Evolutionary conservation across 2,888 invertebrate genomes (phyloP).

Genomic region (Eupithecia subfuscata): DNA sequence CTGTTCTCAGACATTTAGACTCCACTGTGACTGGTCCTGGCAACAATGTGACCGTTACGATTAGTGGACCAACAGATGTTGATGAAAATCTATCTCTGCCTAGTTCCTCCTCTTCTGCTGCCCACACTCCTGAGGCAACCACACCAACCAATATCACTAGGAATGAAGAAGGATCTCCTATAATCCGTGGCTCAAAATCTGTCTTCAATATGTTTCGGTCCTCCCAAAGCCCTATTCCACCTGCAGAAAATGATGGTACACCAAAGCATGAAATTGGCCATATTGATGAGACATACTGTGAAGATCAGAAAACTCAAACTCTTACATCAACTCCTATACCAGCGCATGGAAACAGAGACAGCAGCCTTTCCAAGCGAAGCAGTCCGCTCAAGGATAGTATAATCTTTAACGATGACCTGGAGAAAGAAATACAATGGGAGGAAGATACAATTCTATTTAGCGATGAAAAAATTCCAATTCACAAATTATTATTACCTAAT

Average conservation of each 20-base stretch:
- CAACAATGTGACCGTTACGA: conserved; percentile 58
- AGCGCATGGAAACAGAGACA: conserved; percentile 56
- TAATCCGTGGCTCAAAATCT: conserved; percentile 75
- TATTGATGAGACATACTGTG: conserved; percentile 36
- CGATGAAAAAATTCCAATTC: conserved; percentile 72
- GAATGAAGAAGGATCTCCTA: conserved; percentile 72
- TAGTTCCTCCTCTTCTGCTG: conserved; percentile 67
- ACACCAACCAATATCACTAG: conserved; percentile 71
- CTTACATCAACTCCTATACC: conserved; percentile 70
- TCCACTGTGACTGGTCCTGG: conserved; percentile 47
- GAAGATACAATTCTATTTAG: conserved; percentile 75
- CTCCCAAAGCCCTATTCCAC: conserved; percentile 74
- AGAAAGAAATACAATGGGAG: conserved; percentile 75
- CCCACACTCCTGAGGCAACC: conserved; percentile 72
- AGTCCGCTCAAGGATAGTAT: conserved; percentile 74
- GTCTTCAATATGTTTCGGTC: conserved; percentile 77
- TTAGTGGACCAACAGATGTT: conserved; percentile 55
- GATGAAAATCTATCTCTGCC: conserved; percentile 69
- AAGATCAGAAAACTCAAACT: conserved; percentile 38
- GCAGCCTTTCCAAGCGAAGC: conserved; percentile 58
- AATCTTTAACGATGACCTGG: conserved; percentile 73
- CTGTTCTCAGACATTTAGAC: conserved; percentile 58
- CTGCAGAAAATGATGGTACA: conserved; percentile 49
- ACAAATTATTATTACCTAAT: conserved; percentile 66
- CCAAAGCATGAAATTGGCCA: conserved; percentile 32